A percentile compares a stretch with the other conserved stretches of the same genome.
phyloP scores from a whole-genome alignment of 2,888 invertebrate species.

The Drosophila prolongata region DNA sequence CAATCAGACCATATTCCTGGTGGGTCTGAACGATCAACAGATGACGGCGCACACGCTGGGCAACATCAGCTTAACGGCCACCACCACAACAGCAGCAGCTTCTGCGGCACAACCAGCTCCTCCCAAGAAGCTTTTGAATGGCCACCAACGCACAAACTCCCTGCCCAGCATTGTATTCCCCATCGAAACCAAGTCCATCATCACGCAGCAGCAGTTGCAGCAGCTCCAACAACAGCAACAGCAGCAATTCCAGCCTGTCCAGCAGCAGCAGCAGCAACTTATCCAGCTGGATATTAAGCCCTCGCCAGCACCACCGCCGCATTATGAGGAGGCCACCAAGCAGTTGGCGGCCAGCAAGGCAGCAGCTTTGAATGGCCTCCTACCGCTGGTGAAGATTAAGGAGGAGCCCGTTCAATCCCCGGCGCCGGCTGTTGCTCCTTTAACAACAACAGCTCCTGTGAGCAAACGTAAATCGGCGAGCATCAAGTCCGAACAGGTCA shows the following conservation, averaged over 20 bases:
- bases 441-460: background rate
- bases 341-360: constrained; percentile 84
- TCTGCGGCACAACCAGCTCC: constrained; percentile 28
- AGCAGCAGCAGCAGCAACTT: constrained; percentile 58
- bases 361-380: constrained; percentile 60
- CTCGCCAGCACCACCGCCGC: constrained; percentile 86
- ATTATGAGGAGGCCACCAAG: constrained; percentile 90
- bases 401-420: constrained; percentile 65
- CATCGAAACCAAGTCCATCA: constrained; percentile 76
- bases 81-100: constrained; percentile 66
- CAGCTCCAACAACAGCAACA: constrained; percentile 81
- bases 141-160: constrained; percentile 86
- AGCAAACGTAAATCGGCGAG: constrained; percentile 56
- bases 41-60: constrained; percentile 82
- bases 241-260: constrained; percentile 75
- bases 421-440: constrained; percentile 18
- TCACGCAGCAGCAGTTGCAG: constrained; percentile 79
- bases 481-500: constrained; percentile 84
- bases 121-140: constrained; percentile 85
- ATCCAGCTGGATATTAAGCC: constrained; percentile 85
- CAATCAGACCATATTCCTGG: constrained; percentile 86
- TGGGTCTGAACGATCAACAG: constrained; percentile 85
- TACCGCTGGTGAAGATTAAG: constrained; percentile 76
- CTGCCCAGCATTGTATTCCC: constrained; percentile 87
- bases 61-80: constrained; percentile 79